Evolutionary conservation across 2,888 invertebrate genomes (phyloP).

Genomic region (Drosophila affinis): DNA sequence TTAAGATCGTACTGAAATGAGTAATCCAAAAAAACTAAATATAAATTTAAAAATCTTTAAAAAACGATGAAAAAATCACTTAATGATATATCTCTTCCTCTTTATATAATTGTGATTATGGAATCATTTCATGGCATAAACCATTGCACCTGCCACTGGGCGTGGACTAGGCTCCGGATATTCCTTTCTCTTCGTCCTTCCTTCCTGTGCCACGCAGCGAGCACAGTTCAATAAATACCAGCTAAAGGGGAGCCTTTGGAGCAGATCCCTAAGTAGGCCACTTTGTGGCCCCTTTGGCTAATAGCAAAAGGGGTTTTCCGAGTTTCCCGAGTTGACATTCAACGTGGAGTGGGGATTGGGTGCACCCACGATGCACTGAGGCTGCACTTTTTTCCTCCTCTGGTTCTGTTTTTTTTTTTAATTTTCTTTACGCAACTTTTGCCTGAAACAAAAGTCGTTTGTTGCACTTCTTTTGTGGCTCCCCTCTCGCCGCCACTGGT

Average conservation of each 20-base stretch:
- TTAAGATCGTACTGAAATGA: no score
- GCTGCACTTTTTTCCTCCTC: constrained; percentile 19
- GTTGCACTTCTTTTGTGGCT: constrained; percentile 62
- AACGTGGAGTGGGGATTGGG: neutral
- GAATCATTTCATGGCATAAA: no score
- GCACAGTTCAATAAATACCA: neutral
- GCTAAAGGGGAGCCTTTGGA: neutral
- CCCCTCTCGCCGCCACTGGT: neutral
- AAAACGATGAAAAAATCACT: no score
- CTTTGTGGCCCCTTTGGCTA: constrained; percentile 5
- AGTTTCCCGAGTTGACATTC: constrained; percentile 27
- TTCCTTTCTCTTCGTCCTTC: neutral
- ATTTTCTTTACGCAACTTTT: constrained; percentile 55
- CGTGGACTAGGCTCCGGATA: neutral
- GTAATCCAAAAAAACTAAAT: no score
- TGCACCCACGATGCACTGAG: neutral
- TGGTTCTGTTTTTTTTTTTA: constrained; percentile 1
- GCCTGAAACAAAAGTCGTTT: constrained; percentile 62
- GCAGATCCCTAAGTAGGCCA: constrained; percentile 6
- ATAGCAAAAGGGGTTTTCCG: constrained; percentile 6
- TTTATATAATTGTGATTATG: no score
- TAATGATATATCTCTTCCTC: no score
- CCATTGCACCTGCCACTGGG: no score
- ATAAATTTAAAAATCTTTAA: no score
- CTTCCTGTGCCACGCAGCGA: neutral